Conservation (phyloP, 1,140 invertebrate genomes). For the Formica selysi region DNA sequence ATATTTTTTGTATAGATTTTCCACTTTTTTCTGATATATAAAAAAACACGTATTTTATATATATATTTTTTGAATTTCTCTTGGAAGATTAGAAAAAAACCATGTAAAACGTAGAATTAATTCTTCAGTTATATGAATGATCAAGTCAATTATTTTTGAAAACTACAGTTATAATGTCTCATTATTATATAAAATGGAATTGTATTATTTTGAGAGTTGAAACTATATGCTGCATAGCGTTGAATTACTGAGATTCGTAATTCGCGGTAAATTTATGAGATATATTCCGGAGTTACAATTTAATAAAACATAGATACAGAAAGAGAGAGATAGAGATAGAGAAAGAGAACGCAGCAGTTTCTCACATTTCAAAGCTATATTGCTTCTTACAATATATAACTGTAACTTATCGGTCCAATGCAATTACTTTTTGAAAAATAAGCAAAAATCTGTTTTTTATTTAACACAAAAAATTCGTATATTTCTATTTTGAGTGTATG, state of each 20-base stretch:
- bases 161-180: not conserved
- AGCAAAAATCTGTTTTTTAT: not conserved
- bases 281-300: conserved; percentile 2
- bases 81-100: not conserved
- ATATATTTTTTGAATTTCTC: not conserved
- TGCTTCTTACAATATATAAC: not conserved
- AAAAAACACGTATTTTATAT: not conserved
- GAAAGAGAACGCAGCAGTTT: not conserved
- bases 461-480: conserved; percentile 26
- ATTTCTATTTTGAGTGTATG: not conserved
- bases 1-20: not conserved
- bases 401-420: not conserved
- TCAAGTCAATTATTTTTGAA: not conserved
- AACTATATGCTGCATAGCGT: not conserved
- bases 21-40: not conserved
- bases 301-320: conserved; percentile 38
- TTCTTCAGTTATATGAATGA: not conserved
- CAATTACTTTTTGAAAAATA: not conserved
- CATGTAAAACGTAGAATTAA: not conserved
- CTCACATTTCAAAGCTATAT: not conserved
- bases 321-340: no score
- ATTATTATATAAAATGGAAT: not conserved
- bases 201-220: not conserved
- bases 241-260: conserved; percentile 9
- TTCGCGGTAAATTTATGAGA: not conserved